These are phyloP conservation scores for Melanaphis sacchari DNA, from an alignment of 1,140 invertebrate species.

Conservation along the genomic window DNA sequence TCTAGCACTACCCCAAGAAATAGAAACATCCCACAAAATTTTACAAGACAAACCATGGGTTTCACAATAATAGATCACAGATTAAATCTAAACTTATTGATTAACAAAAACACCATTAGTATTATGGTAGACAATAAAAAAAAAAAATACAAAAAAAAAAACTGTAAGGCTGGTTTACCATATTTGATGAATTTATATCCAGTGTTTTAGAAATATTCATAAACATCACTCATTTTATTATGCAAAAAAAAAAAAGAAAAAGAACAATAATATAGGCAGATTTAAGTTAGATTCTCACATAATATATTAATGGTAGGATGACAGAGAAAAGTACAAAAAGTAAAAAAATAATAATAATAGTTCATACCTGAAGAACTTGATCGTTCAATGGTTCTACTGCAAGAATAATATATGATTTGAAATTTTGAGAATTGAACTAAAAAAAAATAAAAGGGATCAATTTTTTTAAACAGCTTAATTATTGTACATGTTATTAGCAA, in stretches of 20 bases:
- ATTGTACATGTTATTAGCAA: background rate
- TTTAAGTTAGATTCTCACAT: too few relatives aligned
- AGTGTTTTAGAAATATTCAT: too few relatives aligned
- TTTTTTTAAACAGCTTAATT: background rate
- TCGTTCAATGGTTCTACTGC: constrained; percentile 44
- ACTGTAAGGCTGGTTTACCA: too few relatives aligned
- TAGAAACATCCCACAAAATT: background rate
- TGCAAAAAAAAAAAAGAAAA: too few relatives aligned
- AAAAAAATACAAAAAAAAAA: too few relatives aligned
- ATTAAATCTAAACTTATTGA: background rate
- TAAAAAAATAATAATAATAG: background rate
- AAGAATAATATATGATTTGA: constrained; percentile 12
- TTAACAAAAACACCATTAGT: background rate
- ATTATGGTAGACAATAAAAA: too few relatives aligned
- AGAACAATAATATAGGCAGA: too few relatives aligned
- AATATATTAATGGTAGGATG: too few relatives aligned
- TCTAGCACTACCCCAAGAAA: too few relatives aligned
- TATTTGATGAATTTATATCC: too few relatives aligned
- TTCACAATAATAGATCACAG: background rate
- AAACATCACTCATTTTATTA: too few relatives aligned
- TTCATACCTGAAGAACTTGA: constrained; percentile 6
- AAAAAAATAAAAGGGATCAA: background rate
- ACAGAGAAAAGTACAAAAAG: too few relatives aligned
- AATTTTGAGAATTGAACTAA: background rate
- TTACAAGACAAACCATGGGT: background rate